Percentiles rank a stretch among this genome's conserved stretches.
phyloP scores from a whole-genome alignment of 2,113 vertebrate genomes.

The Microcebus jonahi region DNA sequence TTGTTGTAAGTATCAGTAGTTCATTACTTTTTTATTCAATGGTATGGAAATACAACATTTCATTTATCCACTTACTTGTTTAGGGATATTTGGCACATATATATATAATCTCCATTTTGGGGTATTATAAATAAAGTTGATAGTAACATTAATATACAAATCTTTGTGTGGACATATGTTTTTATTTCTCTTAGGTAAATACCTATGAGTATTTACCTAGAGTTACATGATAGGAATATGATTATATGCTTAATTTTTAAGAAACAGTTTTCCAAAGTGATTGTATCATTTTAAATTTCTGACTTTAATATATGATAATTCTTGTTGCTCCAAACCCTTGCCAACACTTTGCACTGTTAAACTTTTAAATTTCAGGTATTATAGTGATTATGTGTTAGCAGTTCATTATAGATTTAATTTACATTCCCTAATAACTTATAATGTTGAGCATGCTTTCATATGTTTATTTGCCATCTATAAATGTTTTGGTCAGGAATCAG shows the following conservation, averaged over 20 bases:
- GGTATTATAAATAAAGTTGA: background rate
- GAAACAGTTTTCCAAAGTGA: no score
- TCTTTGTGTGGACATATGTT: background rate
- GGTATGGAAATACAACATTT: background rate
- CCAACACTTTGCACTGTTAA: no score
- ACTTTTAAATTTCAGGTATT: background rate
- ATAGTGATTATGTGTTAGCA: background rate
- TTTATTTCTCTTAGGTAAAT: background rate
- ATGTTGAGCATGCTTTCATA: background rate
- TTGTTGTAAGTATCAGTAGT: background rate
- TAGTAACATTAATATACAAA: background rate
- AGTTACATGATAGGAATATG: background rate
- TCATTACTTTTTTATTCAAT: background rate
- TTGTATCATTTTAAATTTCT: no score
- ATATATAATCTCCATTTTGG: no score
- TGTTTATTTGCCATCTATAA: background rate
- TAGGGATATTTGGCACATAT: background rate
- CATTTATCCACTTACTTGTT: background rate
- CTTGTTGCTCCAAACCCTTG: no score
- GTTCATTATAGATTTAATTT: background rate
- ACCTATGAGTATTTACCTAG: background rate
- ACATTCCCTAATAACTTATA: background rate
- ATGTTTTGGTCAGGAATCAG: background rate
- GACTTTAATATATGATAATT: no score
- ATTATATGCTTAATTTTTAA: no score